Evolutionary conservation across 2,888 invertebrate genomes (phyloP).

Genomic region (Pseudococcus longispinus): DNA sequence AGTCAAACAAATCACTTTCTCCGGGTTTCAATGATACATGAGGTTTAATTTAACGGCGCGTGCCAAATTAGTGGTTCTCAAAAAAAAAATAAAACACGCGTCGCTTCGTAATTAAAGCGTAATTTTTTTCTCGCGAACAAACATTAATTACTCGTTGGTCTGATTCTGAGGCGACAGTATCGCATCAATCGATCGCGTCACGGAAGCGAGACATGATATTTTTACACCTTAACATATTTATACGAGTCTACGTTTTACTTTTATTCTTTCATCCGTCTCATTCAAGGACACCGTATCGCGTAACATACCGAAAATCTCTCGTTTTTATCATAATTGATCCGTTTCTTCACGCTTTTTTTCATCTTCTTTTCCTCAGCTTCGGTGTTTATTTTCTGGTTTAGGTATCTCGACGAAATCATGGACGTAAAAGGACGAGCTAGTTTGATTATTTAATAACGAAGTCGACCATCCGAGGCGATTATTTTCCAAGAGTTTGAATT

Average conservation of each 20-base stretch:
- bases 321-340: not conserved
- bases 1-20: constrained; percentile 37
- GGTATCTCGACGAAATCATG: not conserved
- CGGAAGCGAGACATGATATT: not conserved
- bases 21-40: constrained; percentile 6
- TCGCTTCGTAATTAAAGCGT: not conserved
- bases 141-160: not conserved
- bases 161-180: not conserved
- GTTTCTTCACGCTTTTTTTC: not conserved
- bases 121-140: not conserved
- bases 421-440: not conserved
- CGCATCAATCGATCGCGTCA: constrained; percentile 2
- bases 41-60: constrained; percentile 27
- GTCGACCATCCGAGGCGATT: no score
- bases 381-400: no score
- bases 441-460: no score
- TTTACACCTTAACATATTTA: not conserved
- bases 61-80: constrained; percentile 29
- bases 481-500: no score
- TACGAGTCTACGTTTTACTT: not conserved
- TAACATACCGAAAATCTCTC: not conserved
- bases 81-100: not conserved
- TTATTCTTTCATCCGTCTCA: not conserved
- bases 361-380: not conserved
- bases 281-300: not conserved